phyloP scores from a whole-genome alignment of 2,113 vertebrate genomes.

The Ptilorrhoa leucosticta region DNA sequence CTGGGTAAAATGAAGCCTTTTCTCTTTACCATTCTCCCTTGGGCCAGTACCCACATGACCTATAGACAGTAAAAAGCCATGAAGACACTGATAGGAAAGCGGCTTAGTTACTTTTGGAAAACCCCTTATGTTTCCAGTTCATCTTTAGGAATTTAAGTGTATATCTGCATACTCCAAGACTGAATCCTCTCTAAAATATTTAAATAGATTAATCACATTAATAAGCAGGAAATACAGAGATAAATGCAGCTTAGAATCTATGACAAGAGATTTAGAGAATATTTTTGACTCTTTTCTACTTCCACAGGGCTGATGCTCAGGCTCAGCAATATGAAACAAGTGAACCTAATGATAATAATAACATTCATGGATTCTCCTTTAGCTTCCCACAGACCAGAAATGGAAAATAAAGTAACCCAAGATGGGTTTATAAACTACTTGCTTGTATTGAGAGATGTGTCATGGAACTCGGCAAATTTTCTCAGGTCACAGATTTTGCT shows the following conservation, averaged over 20 bases:
- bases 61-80: not conserved
- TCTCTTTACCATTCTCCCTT: not conserved
- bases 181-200: not conserved
- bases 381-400: conserved; percentile 34
- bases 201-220: not conserved
- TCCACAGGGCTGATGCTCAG: not conserved
- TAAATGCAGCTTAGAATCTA: not conserved
- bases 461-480: conserved; percentile 54
- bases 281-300: not conserved
- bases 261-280: not conserved
- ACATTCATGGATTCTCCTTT: not conserved
- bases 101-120: not conserved
- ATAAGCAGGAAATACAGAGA: not conserved
- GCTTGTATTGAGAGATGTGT: conserved; percentile 18
- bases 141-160: not conserved
- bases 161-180: not conserved
- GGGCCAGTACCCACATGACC: not conserved
- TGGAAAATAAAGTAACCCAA: conserved; percentile 24
- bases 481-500: conserved; percentile 4
- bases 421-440: not conserved
- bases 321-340: not conserved
- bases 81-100: not conserved
- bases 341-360: not conserved
- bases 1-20: not conserved
- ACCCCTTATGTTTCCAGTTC: not conserved